Evolutionary conservation across 2,888 invertebrate species (phyloP), one percentile per base, ranked within the genome.

Genomic region (Tubiluchus corallicola): DNA sequence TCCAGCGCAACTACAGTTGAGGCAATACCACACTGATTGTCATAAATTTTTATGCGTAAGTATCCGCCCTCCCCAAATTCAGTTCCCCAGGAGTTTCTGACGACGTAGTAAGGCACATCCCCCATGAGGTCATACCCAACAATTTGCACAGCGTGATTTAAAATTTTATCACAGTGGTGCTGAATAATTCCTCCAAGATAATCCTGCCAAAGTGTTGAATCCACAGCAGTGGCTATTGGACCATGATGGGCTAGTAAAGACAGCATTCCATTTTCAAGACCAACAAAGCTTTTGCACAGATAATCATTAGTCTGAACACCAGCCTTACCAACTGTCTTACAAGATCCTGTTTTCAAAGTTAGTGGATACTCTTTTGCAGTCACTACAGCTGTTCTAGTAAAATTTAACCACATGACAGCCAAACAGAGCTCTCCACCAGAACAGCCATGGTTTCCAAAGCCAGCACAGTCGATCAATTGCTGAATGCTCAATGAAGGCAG

Each of bases 151-250:
- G 83, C 83, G 57, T 85, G 84, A 61, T 84, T 83, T n/a, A n/a
- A n/a, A n/a, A 79, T 62, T 37, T 69, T 69, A 1, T 55, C 43
- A 68, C 85, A 85, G 55, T 83, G 77, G 57, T 71, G 79, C 58
- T 82, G 79, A 56, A 85, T 79, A 21, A 83, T 73, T 0, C 84
- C 85, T 1, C 81, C 82, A 4, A 82, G 67, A 59, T 85, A 85
- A 63, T 82, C 75, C 63, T 83, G 81, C 85, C 84, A 85, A 1
- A 76, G 74, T 20, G 78, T 68, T 0, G 83, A 84, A 63, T 84
- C 84, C 1, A 85, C 78, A 0, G 81, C 79, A 1, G 76, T 82
- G 0, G 77, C 72, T 2, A 85, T 73, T 1, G 85, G 85, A 0
- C 84, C 84, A 57, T 77, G 74, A 13, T 65, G 68, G 3, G 76